Conservation (phyloP, 2,113 vertebrate genomes). For the Penelope pileata region DNA sequence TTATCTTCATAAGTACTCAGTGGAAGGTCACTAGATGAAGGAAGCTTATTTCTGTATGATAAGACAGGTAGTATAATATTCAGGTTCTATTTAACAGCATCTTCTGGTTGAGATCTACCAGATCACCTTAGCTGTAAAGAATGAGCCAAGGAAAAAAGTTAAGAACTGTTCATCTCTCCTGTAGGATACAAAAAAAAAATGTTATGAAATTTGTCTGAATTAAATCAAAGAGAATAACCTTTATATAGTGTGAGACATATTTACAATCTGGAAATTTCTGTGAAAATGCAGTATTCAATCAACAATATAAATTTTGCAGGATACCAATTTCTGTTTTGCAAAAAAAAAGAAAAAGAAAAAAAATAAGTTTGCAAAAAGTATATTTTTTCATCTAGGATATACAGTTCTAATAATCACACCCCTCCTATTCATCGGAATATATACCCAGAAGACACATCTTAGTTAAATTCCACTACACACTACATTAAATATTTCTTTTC, state of each 20-base stretch:
- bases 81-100: neutral
- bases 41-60: neutral
- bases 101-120: constrained; percentile 12
- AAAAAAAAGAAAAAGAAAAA: neutral
- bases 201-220: neutral
- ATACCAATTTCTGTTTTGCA: neutral
- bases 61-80: neutral
- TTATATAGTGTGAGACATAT: neutral
- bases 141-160: neutral
- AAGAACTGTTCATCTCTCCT: neutral
- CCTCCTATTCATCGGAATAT: neutral
- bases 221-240: neutral
- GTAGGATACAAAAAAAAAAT: neutral
- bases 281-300: neutral
- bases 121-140: neutral
- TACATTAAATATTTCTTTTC: neutral
- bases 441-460: neutral
- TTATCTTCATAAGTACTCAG: constrained; percentile 10
- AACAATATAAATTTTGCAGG: neutral
- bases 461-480: neutral
- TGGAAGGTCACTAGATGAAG: constrained; percentile 38
- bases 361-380: neutral
- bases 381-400: neutral
- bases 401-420: neutral
- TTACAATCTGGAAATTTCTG: neutral